Base-by-base conservation (phyloP, 2,888 invertebrate genomes). In the Cyclophora punctaria region DNA sequence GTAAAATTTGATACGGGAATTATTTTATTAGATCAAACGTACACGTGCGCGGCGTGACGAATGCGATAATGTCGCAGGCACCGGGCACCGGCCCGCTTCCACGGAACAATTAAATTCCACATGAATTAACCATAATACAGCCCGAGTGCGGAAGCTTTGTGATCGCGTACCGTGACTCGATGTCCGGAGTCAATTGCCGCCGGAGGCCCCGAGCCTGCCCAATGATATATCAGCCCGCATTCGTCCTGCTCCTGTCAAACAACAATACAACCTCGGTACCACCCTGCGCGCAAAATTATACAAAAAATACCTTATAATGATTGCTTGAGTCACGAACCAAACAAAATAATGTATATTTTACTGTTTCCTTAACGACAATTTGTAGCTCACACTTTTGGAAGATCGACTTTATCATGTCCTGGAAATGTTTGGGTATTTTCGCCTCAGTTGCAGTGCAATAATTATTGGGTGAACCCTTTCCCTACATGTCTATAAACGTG, bases 1-100 rank as follows among this genome's bases (percentile, higher is more conserved):
- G 81, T 84, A 83, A 80, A 86, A 88, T 88, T 88, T 80, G 86
- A 87, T 85, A 85, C 87, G 86, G 86, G 86, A 86, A 87, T 87
- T 83, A 87, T 85, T 85, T 83, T 84, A 87, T 86, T 87, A 84
- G 85, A 83, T 84, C 77, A 74, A 78, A 74, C 75, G 78, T 74
- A 84, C 88, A 88, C 88, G 88, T 88, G 88, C 86, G 80, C 78
- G 73, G 79, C 83, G 80, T 87, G 85, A 85, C 88, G 83, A 84
- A 87, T 80, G 76, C 78, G 86, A 86, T 87, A 85, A 83, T 82
- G 83, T 83, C 75, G 74, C 78, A 71, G 71, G 75, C 70, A 64
- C 68, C 69, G 70, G 69, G 68, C 65, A 54, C 54, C 52, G 68
- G 66, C 60, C 73, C 71, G 63, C 68, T 35, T 48, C 78, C 69